These are phyloP conservation scores for Noctua fimbriata DNA, from an alignment of 2,888 invertebrate species.

Conservation along the genomic window DNA sequence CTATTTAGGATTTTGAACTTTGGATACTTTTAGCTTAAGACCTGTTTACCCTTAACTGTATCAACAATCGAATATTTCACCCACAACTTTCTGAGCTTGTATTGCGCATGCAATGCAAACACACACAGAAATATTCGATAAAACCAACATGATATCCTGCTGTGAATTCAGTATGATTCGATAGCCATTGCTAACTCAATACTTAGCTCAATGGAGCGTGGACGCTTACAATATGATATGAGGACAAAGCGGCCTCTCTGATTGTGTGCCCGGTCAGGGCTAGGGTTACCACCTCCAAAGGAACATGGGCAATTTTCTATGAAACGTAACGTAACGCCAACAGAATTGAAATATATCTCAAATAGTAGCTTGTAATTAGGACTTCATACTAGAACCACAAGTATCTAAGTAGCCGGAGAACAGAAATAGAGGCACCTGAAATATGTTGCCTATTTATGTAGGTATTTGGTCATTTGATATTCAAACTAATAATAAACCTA, in stretches of 20 bases:
- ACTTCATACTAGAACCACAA: background rate
- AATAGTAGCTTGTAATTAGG: background rate
- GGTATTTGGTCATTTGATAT: too few relatives aligned
- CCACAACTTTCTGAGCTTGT: background rate
- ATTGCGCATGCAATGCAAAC: background rate
- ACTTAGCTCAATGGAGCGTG: slow-evolving; percentile 53
- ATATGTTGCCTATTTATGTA: background rate
- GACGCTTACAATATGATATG: slow-evolving; percentile 63
- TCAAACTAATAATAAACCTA: background rate
- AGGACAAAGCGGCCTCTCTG: slow-evolving; percentile 51
- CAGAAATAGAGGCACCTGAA: background rate
- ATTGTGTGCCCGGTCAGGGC: slow-evolving; percentile 37
- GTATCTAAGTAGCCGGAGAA: background rate
- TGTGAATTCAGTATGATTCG: slow-evolving; percentile 27
- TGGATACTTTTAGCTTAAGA: background rate
- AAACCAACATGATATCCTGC: background rate
- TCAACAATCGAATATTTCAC: background rate
- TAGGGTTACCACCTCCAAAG: background rate
- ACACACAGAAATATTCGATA: background rate
- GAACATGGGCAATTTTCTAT: background rate
- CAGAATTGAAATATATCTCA: background rate
- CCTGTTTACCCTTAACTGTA: background rate
- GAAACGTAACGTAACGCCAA: background rate
- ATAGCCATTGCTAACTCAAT: slow-evolving; percentile 47
- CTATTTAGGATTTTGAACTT: background rate